Percentiles rank a stretch among this genome's conserved stretches.
These are phyloP conservation scores for Temnopleurus reevesii DNA, from an alignment of 53 echinoderm and acorn worm species.

Conservation along the genomic window DNA sequence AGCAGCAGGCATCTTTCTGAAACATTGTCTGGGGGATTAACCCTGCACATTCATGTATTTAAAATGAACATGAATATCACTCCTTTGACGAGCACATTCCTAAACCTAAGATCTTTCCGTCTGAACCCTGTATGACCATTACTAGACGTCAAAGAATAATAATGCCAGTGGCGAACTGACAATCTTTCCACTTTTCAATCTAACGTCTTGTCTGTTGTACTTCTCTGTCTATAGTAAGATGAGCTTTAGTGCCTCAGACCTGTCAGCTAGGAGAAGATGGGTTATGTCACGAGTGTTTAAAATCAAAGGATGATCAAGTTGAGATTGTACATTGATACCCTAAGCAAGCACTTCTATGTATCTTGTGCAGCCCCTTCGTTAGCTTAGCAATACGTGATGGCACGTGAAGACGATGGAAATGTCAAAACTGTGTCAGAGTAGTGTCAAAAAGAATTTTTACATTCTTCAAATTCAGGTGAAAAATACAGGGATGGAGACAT, in stretches of 20 bases:
- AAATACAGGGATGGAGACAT: too few species aligned
- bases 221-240: constrained; percentile 9
- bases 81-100: neutral
- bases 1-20: too few species aligned
- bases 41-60: too few species aligned
- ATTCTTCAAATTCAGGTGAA: too few species aligned
- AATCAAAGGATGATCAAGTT: neutral
- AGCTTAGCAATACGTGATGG: too few species aligned
- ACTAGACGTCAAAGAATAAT: constrained; percentile 26
- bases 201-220: neutral
- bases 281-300: neutral
- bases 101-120: constrained; percentile 5
- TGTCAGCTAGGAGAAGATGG: constrained; percentile 12
- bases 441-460: too few species aligned
- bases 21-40: too few species aligned
- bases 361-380: too few species aligned
- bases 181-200: constrained; percentile 3
- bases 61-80: neutral
- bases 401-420: too few species aligned
- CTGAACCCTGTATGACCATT: constrained; percentile 21
- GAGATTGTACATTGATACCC: neutral
- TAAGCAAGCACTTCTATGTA: neutral
- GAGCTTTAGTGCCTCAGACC: neutral
- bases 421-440: too few species aligned
- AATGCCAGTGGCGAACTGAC: constrained; percentile 22